A percentile compares a stretch with the other conserved stretches of the same genome.
These are phyloP conservation scores for Pelagia noctiluca DNA, from an alignment of 30 jellyfish, hydroid and myxozoan species.

Conservation along the genomic window DNA sequence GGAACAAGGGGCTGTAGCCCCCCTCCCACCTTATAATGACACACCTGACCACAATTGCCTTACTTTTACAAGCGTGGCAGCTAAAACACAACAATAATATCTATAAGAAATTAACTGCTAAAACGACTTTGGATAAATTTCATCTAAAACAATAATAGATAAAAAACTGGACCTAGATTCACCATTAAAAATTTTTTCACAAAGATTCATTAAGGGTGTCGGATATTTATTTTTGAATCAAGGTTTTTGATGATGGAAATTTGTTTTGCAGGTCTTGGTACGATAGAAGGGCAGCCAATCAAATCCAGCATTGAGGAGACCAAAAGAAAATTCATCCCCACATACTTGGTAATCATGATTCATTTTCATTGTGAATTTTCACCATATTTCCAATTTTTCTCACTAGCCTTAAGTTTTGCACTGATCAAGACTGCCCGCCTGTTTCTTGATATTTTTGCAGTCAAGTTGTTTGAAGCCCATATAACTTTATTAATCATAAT, in stretches of 20 bases:
- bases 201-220: not conserved
- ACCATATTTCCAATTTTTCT: not conserved
- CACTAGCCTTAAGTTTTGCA: not conserved
- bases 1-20: no score
- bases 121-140: no score
- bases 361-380: not conserved
- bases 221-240: not conserved
- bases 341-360: constrained; percentile 59
- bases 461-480: no score
- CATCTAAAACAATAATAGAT: not conserved
- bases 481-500: no score
- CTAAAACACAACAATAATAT: no score
- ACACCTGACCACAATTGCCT: no score
- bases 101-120: not conserved
- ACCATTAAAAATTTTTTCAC: no score
- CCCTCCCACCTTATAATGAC: no score
- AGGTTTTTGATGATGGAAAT: no score
- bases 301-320: constrained; percentile 56
- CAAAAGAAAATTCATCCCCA: constrained; percentile 66
- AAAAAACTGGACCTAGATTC: not conserved
- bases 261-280: constrained; percentile 65
- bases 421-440: no score
- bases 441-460: no score
- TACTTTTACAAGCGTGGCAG: no score
- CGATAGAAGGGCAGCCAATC: constrained; percentile 78